Evolutionary conservation across 2,888 invertebrate genomes (phyloP), one percentile per base, ranked within the genome.

Genomic region (Melinaea marsaeus): DNA sequence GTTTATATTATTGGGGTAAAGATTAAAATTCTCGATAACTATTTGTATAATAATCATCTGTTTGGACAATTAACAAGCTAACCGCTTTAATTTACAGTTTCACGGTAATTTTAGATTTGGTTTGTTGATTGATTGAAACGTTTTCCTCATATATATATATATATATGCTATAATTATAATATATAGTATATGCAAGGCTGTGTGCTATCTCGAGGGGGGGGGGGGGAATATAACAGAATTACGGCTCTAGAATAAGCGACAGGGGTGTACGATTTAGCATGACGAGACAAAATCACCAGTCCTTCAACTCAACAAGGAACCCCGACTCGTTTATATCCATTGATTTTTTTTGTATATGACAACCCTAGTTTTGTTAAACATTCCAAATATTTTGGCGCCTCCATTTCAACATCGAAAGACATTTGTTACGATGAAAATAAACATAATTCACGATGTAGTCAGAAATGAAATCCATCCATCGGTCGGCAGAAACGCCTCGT

Each of bases 401-500:
- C 78, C 78, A 77, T 74, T 70, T 70, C 75, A 74, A 80, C 78
- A 81, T 81, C 75, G 78, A 80, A 80, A 81, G 72, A 79, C 77
- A 82, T 86, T 84, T 78, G 80, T 86, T 85, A 82, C 77, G 78
- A 81, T 79, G 81, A 82, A 88, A 88, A 89, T 86, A 87, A 84
- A 89, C 84, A 89, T 90, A 90, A 86, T 85, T 90, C 82, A 88
- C 78, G 73, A 81, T 81, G 84, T 80, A 77, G 81, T 78, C 79
- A 78, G 83, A 81, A 79, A 77, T 76, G 79, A 77, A 78, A 74
- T 74, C 74, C 74, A 71, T 63, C 76, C 74, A 71, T 63, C 76
- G 75, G 78, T 80, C 87, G 85, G 84, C 87, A 88, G 84, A 89
- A 86, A 81, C 77, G 86, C 85, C 87, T 88, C 82, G 86, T 89